Conservation (phyloP, 2,888 invertebrate species). For the Leptinotarsa juncta region DNA sequence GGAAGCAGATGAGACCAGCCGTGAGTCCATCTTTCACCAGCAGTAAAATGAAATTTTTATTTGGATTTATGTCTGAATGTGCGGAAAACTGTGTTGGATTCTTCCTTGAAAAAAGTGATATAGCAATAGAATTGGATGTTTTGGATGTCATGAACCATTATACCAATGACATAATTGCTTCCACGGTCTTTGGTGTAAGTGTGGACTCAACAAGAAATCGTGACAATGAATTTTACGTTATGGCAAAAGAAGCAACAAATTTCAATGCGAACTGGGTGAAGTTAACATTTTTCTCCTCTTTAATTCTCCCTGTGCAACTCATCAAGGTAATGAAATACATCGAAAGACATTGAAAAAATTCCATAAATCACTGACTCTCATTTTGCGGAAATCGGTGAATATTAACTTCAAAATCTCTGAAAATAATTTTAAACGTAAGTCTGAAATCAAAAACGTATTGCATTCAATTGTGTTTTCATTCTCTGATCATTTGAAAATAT, state of each 20-base stretch:
- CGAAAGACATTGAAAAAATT: no score
- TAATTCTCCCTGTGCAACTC: neutral
- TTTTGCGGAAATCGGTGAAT: neutral
- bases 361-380: neutral
- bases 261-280: neutral
- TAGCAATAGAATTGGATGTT: conserved; percentile 34
- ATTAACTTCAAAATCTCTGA: no score
- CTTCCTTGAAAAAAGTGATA: conserved; percentile 51
- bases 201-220: conserved; percentile 68
- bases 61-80: conserved; percentile 51
- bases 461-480: no score
- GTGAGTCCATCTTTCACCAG: conserved; percentile 60
- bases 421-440: no score
- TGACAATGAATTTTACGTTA: conserved; percentile 69
- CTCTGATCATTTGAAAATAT: no score
- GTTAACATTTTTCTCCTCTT: neutral
- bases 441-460: no score
- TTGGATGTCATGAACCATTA: conserved; percentile 67
- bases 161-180: conserved; percentile 68
- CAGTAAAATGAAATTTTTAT: conserved; percentile 61
- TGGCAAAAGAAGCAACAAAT: conserved; percentile 65
- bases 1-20: conserved; percentile 59
- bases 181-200: conserved; percentile 68
- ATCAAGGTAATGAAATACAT: neutral
- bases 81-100: conserved; percentile 47